A percentile compares a stretch with the other conserved stretches of the same genome.
Evolutionary conservation across 2,888 invertebrate species (phyloP).

Genomic region (Drosophila differens): DNA sequence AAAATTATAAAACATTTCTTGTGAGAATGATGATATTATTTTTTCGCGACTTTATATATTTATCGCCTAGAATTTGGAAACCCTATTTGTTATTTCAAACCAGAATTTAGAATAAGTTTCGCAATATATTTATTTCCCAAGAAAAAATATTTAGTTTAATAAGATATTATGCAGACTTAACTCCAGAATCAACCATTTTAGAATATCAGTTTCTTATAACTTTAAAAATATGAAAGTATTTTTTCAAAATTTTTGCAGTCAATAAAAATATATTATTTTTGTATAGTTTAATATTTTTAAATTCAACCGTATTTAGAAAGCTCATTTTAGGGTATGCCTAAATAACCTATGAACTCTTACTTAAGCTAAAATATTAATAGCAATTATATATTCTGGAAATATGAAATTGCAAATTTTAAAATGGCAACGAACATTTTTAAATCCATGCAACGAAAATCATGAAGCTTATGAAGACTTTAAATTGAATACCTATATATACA

Average conservation of each 20-base stretch:
- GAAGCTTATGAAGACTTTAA: background rate
- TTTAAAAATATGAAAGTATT: background rate
- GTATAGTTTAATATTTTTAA: too few species aligned
- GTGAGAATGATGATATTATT: background rate
- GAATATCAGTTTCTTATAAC: background rate
- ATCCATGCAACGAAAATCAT: background rate
- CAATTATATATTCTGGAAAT: background rate
- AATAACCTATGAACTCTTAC: background rate
- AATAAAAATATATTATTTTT: background rate
- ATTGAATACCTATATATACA: background rate
- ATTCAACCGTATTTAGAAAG: background rate
- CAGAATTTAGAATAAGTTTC: background rate
- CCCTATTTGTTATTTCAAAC: background rate
- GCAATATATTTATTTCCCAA: background rate
- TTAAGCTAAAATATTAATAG: background rate
- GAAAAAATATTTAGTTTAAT: background rate
- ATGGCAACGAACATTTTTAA: background rate
- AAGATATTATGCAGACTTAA: background rate
- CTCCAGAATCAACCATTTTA: background rate
- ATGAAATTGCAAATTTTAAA: too few species aligned
- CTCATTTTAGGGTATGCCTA: background rate
- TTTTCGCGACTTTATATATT: background rate
- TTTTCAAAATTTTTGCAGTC: fast-evolving
- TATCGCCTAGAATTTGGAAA: background rate
- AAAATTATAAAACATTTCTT: background rate